These are phyloP conservation scores for Trachemys scripta DNA, from an alignment of 2,113 vertebrate genomes.

Conservation along the genomic window DNA sequence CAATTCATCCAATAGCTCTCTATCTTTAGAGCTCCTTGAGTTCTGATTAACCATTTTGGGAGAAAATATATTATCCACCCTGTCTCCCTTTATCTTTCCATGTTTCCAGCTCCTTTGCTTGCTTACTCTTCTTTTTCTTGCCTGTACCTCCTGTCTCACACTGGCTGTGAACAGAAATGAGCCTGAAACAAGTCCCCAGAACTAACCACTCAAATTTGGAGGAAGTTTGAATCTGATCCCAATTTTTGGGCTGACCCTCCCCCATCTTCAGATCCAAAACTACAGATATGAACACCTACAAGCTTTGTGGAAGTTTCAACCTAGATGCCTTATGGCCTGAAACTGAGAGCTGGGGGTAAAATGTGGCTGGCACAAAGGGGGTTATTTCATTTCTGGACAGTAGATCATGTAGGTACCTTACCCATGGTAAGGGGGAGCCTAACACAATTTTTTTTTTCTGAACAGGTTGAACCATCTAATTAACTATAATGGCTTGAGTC, in stretches of 20 bases:
- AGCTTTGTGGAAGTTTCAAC: neutral
- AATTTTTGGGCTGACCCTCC: neutral
- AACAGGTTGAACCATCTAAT: constrained; percentile 60
- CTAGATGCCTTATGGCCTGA: neutral
- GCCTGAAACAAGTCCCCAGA: neutral
- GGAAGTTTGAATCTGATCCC: neutral
- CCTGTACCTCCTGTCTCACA: neutral
- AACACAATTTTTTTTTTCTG: neutral
- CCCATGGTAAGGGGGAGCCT: neutral
- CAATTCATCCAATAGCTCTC: neutral
- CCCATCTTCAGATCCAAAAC: neutral
- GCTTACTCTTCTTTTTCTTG: neutral
- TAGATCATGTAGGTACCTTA: neutral
- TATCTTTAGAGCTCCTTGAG: neutral
- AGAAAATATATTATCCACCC: neutral
- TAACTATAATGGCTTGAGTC: constrained; percentile 59
- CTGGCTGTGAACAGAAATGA: neutral
- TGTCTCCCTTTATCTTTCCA: neutral
- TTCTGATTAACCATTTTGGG: neutral
- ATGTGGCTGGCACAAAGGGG: neutral
- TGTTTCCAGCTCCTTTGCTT: neutral
- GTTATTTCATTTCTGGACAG: constrained; percentile 45
- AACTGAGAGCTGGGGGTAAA: neutral
- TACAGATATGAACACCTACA: neutral
- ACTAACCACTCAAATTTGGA: neutral